A percentile compares a stretch with the other conserved stretches of the same genome.
phyloP scores from a whole-genome alignment of 1,140 invertebrate genomes.

The Triops longicaudatus region DNA sequence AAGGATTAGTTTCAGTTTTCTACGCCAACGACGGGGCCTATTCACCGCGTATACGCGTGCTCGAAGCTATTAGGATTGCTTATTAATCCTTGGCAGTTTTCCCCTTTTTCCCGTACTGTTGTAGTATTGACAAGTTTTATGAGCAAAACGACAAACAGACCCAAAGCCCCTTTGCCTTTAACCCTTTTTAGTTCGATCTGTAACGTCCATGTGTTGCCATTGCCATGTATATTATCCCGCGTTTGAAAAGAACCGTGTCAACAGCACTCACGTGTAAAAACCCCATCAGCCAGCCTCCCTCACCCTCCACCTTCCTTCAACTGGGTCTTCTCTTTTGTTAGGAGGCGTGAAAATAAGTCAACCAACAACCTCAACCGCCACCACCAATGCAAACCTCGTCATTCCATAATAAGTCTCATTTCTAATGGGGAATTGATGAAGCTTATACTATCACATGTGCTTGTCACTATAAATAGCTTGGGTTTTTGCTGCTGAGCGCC shows the following conservation, averaged over 20 bases:
- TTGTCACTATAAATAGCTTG: conserved; percentile 12
- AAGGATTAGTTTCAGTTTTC: not conserved
- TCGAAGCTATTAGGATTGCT: conserved; percentile 6
- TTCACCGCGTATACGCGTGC: not conserved
- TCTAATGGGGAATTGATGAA: conserved; percentile 15
- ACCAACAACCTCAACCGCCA: conserved; percentile 6
- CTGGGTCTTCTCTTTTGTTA: not conserved
- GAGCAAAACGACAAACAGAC: not conserved
- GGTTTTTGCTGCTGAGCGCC: conserved; percentile 6
- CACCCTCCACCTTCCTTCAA: not conserved
- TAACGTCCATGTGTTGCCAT: not conserved
- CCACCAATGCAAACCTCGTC: conserved; percentile 10
- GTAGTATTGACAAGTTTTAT: not conserved
- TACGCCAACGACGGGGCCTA: not conserved
- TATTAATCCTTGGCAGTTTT: not conserved
- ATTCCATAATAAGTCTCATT: not conserved
- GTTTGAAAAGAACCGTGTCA: conserved; percentile 7
- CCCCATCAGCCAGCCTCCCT: not conserved
- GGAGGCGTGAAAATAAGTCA: conserved; percentile 4
- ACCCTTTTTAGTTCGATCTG: conserved; percentile 7
- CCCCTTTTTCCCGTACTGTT: not conserved
- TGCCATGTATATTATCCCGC: conserved; percentile 6
- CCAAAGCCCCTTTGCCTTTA: not conserved
- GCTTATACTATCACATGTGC: conserved; percentile 8
- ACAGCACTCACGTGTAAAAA: conserved; percentile 12